These are phyloP conservation scores for Halcyon leucocephala DNA, from an alignment of 2,797 vertebrate genomes.

Conservation along the genomic window DNA sequence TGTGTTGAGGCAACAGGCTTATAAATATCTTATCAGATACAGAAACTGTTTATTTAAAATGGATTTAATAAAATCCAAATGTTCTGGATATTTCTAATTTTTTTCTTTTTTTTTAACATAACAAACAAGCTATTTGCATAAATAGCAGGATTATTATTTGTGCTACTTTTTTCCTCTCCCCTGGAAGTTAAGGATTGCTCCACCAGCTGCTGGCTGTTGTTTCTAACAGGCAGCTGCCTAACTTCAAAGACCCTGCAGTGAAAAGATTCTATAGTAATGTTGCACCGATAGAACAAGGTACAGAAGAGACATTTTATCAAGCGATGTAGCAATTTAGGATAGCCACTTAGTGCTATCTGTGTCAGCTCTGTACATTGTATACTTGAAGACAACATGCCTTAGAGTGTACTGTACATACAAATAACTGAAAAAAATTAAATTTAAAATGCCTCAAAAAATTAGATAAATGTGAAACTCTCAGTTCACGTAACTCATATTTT, in stretches of 20 bases:
- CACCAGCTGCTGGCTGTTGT: conserved; percentile 40
- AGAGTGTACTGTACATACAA: background rate
- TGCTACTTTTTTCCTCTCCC: background rate
- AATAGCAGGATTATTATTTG: background rate
- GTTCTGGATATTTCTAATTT: background rate
- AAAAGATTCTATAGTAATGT: background rate
- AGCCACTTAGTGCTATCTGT: background rate
- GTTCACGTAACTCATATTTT: background rate
- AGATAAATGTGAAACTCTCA: background rate
- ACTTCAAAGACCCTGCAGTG: conserved; percentile 35
- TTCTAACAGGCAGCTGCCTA: conserved; percentile 19
- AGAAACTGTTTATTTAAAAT: background rate
- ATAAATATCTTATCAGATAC: background rate
- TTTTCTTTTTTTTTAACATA: background rate
- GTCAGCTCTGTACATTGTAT: background rate
- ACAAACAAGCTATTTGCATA: background rate
- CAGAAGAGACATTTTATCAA: background rate
- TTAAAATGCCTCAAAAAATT: background rate
- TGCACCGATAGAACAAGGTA: background rate
- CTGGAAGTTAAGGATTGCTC: background rate
- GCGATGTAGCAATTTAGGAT: background rate
- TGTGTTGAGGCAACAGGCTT: background rate
- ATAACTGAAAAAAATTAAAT: background rate
- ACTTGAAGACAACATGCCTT: background rate
- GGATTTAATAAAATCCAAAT: background rate